Conservation (phyloP, 2,113 vertebrate genomes). For the Chaetodon auriga region DNA sequence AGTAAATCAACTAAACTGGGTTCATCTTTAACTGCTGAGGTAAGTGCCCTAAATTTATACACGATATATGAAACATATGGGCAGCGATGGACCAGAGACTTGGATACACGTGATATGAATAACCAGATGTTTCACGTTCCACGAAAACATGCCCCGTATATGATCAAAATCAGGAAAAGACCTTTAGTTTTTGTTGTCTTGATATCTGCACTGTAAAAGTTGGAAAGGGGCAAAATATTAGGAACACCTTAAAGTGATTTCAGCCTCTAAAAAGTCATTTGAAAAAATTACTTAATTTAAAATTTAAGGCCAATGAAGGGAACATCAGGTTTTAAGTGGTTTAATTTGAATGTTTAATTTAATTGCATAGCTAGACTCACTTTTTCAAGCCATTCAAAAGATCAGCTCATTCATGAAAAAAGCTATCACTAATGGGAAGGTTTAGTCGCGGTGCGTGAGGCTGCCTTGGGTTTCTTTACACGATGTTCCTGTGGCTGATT, state of each 20-base stretch:
- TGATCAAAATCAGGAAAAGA: background rate
- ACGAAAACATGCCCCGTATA: background rate
- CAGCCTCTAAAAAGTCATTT: background rate
- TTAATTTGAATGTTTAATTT: background rate
- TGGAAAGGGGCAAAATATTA: background rate
- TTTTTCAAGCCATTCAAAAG: conserved; percentile 5
- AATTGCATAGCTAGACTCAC: background rate
- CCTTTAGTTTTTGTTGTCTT: background rate
- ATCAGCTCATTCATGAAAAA: conserved; percentile 35
- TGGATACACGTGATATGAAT: background rate
- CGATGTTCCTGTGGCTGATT: conserved; percentile 74
- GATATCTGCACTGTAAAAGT: background rate
- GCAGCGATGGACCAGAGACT: background rate
- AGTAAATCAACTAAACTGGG: background rate
- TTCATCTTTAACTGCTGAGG: background rate
- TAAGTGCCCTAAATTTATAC: background rate
- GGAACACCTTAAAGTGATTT: background rate
- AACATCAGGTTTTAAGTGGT: background rate
- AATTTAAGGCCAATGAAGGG: background rate
- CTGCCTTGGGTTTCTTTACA: conserved; percentile 60
- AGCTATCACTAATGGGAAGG: conserved; percentile 15
- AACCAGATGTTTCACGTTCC: background rate
- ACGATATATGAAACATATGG: background rate
- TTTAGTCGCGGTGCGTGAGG: conserved; percentile 23
- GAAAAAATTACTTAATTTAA: no score